A percentile compares a stretch with the other conserved stretches of the same genome.
phyloP scores from a whole-genome alignment of 2,797 vertebrate genomes.

The Poecilia gillii region DNA sequence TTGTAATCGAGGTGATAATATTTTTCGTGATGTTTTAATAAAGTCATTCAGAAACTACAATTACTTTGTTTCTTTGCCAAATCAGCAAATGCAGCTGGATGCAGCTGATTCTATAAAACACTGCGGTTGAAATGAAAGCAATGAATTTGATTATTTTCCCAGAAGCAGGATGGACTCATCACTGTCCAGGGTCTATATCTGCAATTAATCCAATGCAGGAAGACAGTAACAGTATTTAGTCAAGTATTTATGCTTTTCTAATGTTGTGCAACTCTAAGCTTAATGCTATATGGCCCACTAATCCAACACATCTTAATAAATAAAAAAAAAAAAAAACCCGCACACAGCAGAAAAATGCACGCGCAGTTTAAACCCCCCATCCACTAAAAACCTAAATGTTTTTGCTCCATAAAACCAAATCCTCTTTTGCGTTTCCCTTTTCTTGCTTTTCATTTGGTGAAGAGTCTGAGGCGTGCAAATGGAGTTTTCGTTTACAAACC shows the following conservation, averaged over 20 bases:
- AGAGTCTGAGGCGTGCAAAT: not conserved
- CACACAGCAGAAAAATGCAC: not conserved
- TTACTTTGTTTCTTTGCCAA: not conserved
- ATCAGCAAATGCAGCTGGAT: not conserved
- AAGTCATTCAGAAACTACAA: not conserved
- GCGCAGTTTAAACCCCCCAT: not conserved
- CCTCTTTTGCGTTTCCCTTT: not conserved
- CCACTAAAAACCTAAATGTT: not conserved
- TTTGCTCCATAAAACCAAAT: not conserved
- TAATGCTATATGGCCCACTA: not conserved
- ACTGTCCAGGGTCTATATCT: not conserved
- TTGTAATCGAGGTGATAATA: not conserved
- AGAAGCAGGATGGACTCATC: not conserved
- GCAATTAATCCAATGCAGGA: not conserved
- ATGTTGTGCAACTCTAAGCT: not conserved
- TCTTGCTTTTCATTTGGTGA: not conserved
- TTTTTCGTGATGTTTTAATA: not conserved
- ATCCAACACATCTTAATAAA: not conserved
- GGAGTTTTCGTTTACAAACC: not conserved
- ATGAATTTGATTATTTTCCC: conserved; percentile 1
- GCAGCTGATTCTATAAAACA: not conserved
- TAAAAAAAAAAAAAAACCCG: not conserved
- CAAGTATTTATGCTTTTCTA: not conserved
- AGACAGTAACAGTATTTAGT: not conserved
- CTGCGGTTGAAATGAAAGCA: not conserved